Evolutionary conservation across 1,140 invertebrate genomes (phyloP).

Genomic region (Subanguina moxae): DNA sequence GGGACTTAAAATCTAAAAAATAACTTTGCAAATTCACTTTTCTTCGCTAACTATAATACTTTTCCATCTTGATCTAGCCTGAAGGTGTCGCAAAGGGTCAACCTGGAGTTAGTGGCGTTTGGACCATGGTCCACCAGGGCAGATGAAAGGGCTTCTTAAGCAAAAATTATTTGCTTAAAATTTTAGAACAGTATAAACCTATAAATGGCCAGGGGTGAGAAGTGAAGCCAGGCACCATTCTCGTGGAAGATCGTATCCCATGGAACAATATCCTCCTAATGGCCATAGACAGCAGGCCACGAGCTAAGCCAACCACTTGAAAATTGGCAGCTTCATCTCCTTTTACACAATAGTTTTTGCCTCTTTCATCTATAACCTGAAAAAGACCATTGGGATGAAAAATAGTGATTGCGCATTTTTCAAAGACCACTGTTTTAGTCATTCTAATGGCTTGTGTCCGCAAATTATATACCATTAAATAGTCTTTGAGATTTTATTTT

Average conservation of each 20-base stretch:
- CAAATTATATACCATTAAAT: no score
- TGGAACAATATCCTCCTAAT: conserved; percentile 90
- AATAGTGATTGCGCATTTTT: no score
- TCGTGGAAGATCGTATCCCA: conserved; percentile 81
- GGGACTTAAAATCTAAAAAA: conserved; percentile 76
- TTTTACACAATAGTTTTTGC: conserved; percentile 85
- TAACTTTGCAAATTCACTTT: conserved; percentile 9
- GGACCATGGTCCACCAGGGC: conserved; percentile 95
- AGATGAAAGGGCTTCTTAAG: conserved; percentile 69
- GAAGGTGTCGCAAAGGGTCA: conserved; percentile 96
- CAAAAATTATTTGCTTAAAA: background rate
- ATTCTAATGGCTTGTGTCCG: no score
- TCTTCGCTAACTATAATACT: conserved; percentile 52
- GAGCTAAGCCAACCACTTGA: conserved; percentile 87
- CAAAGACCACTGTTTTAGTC: no score
- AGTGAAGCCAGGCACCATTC: conserved; percentile 70
- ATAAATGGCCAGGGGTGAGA: conserved; percentile 99
- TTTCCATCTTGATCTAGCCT: conserved; percentile 95
- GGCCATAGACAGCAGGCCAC: conserved; percentile 82
- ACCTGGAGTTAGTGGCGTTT: conserved; percentile 89
- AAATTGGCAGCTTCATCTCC: conserved; percentile 95
- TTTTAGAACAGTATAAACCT: conserved; percentile 63
- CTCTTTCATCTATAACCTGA: conserved; percentile 86
- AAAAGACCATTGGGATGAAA: no score
- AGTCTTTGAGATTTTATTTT: no score